Base-by-base conservation (phyloP, 2,113 vertebrate genomes). In the Hemicordylus capensis region DNA sequence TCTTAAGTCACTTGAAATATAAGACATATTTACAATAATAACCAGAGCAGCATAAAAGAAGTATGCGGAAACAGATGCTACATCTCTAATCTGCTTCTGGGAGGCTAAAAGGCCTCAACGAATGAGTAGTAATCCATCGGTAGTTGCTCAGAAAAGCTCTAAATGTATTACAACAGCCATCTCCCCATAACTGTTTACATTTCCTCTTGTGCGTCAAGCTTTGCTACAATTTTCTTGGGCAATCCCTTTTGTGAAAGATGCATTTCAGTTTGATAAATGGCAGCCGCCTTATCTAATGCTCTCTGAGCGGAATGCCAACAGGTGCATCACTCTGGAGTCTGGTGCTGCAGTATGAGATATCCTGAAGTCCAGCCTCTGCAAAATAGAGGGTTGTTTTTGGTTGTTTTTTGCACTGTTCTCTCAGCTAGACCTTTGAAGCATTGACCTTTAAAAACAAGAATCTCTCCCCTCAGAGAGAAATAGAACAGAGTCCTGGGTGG, bases 251-350 rank as follows among this genome's bases (percentile, higher is more conserved):
- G 15, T 63, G 66, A 83, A 88, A 81, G 74, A 20, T 85, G 14
- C 63, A 74, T 88, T 94, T 91, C 17, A 69, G 17, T 85, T 92
- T 89, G 42, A 79, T 89, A 84, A 92, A 64, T 59, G 88, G 54
- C 31, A 70, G 15, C 42, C 83, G n/a, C 66, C 76, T 91, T 85
- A 78, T 89, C 83, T 86, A 3, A 84, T 70, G 56, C 3, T 66
- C 5, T 58, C 19, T 75, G 15, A 63, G 3, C 74, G 75, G 7
- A 83, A 6, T 90, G 54, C 87, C 89, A 90, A 19, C 37, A 90
- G 54, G 26, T 88, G 20, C 64, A 26, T 22, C 39, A 46, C 1
- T 86, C 88, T 83, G 26, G 81, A 76, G 54, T 85, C 67, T 79
- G 48, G 12, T 17, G 69, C 69, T 88, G 22, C 11, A 51, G 24